Evolutionary conservation across 2,888 invertebrate species (phyloP).

Genomic region (Epirrita christyi): DNA sequence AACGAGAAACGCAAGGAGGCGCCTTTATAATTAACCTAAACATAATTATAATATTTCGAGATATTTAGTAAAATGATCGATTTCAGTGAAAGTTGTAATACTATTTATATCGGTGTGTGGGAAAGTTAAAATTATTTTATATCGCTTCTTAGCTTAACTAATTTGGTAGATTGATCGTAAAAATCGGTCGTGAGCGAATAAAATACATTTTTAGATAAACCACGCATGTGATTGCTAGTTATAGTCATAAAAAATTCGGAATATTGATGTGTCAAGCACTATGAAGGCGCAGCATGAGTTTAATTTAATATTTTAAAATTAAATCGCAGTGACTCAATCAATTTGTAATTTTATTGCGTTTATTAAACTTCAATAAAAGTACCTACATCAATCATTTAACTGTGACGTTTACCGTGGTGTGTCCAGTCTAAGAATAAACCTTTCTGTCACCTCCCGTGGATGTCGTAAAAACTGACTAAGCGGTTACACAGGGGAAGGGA

Average conservation of each 20-base stretch:
- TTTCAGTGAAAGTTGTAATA: conserved; percentile 54
- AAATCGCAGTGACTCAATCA: conserved; percentile 31
- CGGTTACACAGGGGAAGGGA: no score
- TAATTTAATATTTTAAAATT: conserved; percentile 45
- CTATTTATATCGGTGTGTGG: conserved; percentile 58
- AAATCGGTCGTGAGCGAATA: conserved; percentile 51
- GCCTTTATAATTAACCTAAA: conserved; percentile 55
- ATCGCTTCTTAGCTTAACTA: conserved; percentile 62
- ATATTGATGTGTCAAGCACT: conserved; percentile 58
- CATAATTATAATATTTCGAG: conserved; percentile 54
- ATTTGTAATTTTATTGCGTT: conserved; percentile 34
- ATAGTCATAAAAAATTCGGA: conserved; percentile 59
- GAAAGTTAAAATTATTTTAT: conserved; percentile 63
- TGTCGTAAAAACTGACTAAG: no score
- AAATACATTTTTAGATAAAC: conserved; percentile 57
- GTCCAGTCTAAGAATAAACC: no score
- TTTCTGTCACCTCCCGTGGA: no score
- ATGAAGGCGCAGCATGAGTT: conserved; percentile 55
- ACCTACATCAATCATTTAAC: conserved; percentile 3
- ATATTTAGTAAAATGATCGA: conserved; percentile 61
- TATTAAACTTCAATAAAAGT: conserved; percentile 30
- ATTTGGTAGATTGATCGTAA: conserved; percentile 61
- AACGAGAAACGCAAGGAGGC: conserved; percentile 53
- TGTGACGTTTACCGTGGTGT: no score
- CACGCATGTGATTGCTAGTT: conserved; percentile 59